Evolutionary conservation across 2,888 invertebrate species (phyloP), one percentile per base, ranked within the genome.

Genomic region (Margaritifera margaritifera): DNA sequence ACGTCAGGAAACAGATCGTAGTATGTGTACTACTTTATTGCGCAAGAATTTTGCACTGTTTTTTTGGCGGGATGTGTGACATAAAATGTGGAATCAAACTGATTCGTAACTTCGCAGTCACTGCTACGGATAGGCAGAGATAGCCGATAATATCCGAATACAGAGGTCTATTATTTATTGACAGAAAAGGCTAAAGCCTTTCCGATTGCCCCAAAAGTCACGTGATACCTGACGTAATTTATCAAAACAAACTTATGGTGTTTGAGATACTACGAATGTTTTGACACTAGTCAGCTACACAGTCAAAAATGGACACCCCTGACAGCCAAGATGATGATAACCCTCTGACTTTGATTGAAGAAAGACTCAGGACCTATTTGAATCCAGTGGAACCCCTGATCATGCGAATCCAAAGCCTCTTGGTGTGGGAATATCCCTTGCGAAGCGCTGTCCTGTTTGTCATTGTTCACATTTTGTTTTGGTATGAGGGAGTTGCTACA

Each of bases 371-470:
- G 65, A 69, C 75, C 6, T 59, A 82, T 52, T 69, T 88, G n/a
- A 85, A 80, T 66, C 87, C 88, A 18, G 70, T 87, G 59, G 90
- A 90, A 78, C 83, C 88, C 53, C 80, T 86, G 64, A 84, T 90
- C 22, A 87, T 89, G 82, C 78, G 82, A 25, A 62, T 86, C 27
- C 90, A 90, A 74, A 89, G 89, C 69, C 74, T 89, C 27, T 78
- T 90, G 56, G 89, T 89, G 53, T 90, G 90, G 90, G 90, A 90
- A 71, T 86, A 84, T 69, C 89, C 89, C 19, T 80, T 77, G 27
- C 78, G 80, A 68, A 88, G 89, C 75, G 85, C 86, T 19, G 76
- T 87, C 54, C 80, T 88, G 66, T 83, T 90, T 68, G 71, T 86
- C 24, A 68, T 80, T 64, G 83, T 89, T 66, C 89, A 90, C 79